These are phyloP conservation scores for Dinocampus coccinellae DNA, from an alignment of 2,888 invertebrate species.

Conservation along the genomic window DNA sequence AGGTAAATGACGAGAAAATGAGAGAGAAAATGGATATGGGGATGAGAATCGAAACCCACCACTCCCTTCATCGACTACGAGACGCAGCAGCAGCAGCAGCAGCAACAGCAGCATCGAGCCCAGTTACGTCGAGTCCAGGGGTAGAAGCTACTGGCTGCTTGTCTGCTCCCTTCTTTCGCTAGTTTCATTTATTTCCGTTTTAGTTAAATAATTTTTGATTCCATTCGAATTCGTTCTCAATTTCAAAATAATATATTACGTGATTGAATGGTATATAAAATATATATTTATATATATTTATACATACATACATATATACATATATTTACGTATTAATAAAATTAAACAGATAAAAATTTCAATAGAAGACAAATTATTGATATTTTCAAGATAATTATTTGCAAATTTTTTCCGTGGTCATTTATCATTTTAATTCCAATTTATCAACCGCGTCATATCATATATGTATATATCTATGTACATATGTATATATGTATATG, in stretches of 20 bases:
- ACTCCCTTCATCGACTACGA: conserved; percentile 42
- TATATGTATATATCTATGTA: conserved; percentile 7
- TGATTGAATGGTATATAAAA: conserved; percentile 21
- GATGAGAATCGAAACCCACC: conserved; percentile 34
- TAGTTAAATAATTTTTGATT: conserved; percentile 62
- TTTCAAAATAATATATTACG: conserved; percentile 43
- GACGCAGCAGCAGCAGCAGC: conserved; percentile 40
- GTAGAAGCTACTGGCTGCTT: conserved; percentile 74
- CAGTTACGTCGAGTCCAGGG: conserved; percentile 72
- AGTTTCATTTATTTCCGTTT: conserved; percentile 68
- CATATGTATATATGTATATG: neutral
- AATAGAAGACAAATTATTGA: too few species aligned
- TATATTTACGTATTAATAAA: too few species aligned
- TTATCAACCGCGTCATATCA: too few species aligned
- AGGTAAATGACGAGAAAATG: conserved; percentile 65
- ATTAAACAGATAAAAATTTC: too few species aligned
- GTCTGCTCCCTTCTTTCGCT: conserved; percentile 72
- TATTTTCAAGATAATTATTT: too few species aligned
- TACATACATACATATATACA: conserved; percentile 5
- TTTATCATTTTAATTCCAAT: too few species aligned
- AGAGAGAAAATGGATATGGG: conserved; percentile 53
- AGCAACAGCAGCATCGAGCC: conserved; percentile 46
- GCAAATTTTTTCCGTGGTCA: too few species aligned
- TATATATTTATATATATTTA: conserved; percentile 18
- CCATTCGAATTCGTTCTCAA: conserved; percentile 59